These are phyloP conservation scores for Melieria omissa DNA, from an alignment of 2,888 invertebrate species.

Conservation along the genomic window DNA sequence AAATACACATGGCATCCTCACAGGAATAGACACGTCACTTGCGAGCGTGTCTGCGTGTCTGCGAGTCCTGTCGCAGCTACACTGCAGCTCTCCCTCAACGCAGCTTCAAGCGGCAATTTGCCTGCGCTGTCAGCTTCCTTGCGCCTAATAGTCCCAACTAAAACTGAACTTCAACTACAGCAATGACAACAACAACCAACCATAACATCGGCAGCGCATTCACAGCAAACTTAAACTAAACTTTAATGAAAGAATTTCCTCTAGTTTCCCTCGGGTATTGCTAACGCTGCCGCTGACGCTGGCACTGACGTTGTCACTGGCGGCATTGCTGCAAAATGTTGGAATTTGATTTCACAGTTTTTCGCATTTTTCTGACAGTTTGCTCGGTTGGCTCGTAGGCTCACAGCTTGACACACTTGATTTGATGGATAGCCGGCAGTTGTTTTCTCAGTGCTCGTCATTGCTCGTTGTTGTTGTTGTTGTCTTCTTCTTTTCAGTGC, in stretches of 20 bases:
- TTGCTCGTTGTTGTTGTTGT: conserved; percentile 33
- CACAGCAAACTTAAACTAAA: too few relatives aligned
- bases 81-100: too few relatives aligned
- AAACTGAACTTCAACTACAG: too few relatives aligned
- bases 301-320: background rate
- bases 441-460: conserved; percentile 2
- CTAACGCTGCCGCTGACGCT: conserved; percentile 10
- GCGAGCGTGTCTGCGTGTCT: too few relatives aligned
- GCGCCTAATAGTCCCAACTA: too few relatives aligned
- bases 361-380: conserved; percentile 27
- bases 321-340: background rate
- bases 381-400: background rate
- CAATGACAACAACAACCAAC: too few relatives aligned
- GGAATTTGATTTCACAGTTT: conserved; percentile 34
- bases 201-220: background rate
- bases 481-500: background rate
- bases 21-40: too few relatives aligned
- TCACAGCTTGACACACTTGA: conserved; percentile 14
- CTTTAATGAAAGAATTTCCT: too few relatives aligned
- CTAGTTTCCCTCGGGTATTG: background rate
- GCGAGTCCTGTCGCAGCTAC: too few relatives aligned
- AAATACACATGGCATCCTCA: too few relatives aligned
- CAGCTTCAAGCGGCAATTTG: too few relatives aligned
- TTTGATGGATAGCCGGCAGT: conserved; percentile 53
- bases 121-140: too few relatives aligned